Evolutionary conservation across 2,888 invertebrate genomes (phyloP), one percentile per base, ranked within the genome.

Genomic region (Tenthredo notha): DNA sequence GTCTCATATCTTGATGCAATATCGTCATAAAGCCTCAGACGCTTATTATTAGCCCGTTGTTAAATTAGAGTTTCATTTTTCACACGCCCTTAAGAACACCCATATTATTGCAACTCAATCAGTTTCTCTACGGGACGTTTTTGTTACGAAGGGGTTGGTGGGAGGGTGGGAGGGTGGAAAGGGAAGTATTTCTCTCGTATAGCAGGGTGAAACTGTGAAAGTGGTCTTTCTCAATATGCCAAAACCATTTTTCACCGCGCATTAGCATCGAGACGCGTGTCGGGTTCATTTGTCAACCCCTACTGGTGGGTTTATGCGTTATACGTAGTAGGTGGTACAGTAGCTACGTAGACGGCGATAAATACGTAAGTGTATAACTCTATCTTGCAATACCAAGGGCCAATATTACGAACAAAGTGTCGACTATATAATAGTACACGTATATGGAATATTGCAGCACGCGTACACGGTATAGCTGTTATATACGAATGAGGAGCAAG

Each of bases 161-260:
- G n/a, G n/a, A n/a, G n/a, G n/a, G n/a, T n/a, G 70, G 37, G 33
- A 9, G 54, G 47, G 25, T 10, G 75, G 9, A 37, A n/a, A 3
- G n/a, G 4, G 40, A 21, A 10, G 67, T 6, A 10, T 43, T 43
- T 43, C 21, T 67, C 50, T 77, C 77, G 47, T 18, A 29, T 6
- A 29, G 33, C 25, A 21, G 50, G 50, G 54, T 75, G n/a, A 37
- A 18, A 33, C n/a, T 12, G 61, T 50, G 50, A 12, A 54, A 50
- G 77, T 54, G 40, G 77, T 25, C 77, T 40, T 77, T 54, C 77
- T 77, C 77, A 50, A 87, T 87, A 87, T 86, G 88, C 86, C 87
- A 84, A 88, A 90, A 91, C 88, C 87, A 90, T 91, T 90, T 90
- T 90, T 91, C 89, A 91, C 85, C 85, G 87, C 74, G 88, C 87